Evolutionary conservation across 2,888 invertebrate genomes (phyloP), one percentile per base, ranked within the genome.

Genomic region (Scotopteryx bipunctaria): DNA sequence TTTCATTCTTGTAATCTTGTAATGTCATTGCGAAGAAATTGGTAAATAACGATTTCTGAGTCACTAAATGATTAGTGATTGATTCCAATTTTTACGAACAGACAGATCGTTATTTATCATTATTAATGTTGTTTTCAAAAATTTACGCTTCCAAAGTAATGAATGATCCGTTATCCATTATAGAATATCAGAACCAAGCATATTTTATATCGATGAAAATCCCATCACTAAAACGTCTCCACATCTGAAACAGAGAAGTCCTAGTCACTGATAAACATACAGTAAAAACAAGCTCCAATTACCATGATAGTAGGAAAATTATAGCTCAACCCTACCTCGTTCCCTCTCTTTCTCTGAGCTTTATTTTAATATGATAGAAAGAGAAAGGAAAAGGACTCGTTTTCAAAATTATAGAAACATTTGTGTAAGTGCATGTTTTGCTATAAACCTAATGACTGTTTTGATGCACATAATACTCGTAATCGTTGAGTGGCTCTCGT

Each of bases 271-370:
- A 53, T 53, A 77, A 78, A 75, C 65, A 76, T 66, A 69, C 57
- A 67, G 70, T 69, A 72, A 67, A 70, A 72, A 69, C 48, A 63
- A 63, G 59, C 63, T 75, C 68, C 74, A 77, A 80, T 81, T 78
- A 80, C 69, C 55, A 63, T 71, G 71, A 76, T 77, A 69, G 69
- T 64, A 52, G 60, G 73, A 69, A 78, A 78, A 79, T 79, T 73
- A 75, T 71, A 71, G 59, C 69, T 55, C 51, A 62, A 51, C 50
- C 57, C 69, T 77, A 67, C 74, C 71, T 67, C 63, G 47, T 71
- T 48, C 45, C 48, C 23, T 78, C 75, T 56, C 63, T 57, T 60
- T 76, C 63, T 55, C 49, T 16, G 1, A 8, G 13, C 13, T 14
- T 21, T 11, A 36, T 21, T 48, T 38, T 51, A 44, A 52, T 50